Base-by-base conservation (phyloP, 2,888 invertebrate species). In the Hipparchia sbordonii region DNA sequence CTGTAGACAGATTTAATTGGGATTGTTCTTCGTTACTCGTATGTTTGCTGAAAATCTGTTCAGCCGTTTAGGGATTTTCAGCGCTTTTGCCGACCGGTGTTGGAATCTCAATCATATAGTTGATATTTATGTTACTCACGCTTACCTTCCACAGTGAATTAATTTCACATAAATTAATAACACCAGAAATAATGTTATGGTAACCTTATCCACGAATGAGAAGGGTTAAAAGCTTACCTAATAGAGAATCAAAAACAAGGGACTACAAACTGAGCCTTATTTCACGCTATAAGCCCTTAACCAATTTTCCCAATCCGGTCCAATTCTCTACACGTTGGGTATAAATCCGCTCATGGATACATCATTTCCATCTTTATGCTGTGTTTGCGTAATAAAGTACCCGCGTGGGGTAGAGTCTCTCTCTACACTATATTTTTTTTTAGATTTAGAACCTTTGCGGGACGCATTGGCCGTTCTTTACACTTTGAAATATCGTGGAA, bases 341-440 rank as follows among this genome's bases (percentile, higher is more conserved):
- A 72, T 65, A 70, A 74, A 67, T 63, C 74, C 74, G 62, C 66
- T 57, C 62, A 60, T 71, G 54, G 75, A 72, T 75, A 73, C 66
- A 71, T 71, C 75, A 73, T 67, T 60, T 67, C 71, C 56, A 69
- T 71, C 65, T 71, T 52, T 67, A 71, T 72, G 66, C 73, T 61
- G 71, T 65, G 65, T 65, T 65, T 65, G 51, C 51, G 65, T 65
- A 33, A 33, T 65, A 23, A 10, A 33, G 33, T 23, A 9, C 63
- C 57, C 8, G 8, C 33, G 56, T 6, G 23, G 9, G 33, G 23
- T 23, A 23, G 23, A 23, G 23, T 23, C 23, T 23, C 23, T 23
- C 23, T 23, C 59, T 59, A 7, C 10, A 9, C 33, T 9, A 2
- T 59, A 59, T 59, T 23, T 33, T n/a, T n/a, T n/a, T 13, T 7